A percentile compares a stretch with the other conserved stretches of the same genome.
Conservation (phyloP, 2,113 vertebrate species). For the Erpornis zantholeuca region DNA sequence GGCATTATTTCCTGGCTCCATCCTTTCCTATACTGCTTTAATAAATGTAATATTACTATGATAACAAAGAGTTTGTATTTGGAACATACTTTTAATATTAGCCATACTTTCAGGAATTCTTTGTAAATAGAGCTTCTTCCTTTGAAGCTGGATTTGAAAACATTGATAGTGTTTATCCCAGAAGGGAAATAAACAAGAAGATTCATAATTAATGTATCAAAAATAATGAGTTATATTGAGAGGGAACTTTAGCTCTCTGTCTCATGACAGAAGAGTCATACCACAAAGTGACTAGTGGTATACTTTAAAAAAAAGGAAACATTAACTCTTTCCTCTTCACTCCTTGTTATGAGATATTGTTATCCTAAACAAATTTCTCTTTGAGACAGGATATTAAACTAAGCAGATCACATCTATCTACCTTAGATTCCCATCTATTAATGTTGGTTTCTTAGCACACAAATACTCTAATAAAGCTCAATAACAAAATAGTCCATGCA, state of each 20-base stretch:
- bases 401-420: background rate
- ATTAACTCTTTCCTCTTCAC: background rate
- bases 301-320: background rate
- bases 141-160: constrained; percentile 57
- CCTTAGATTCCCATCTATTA: background rate
- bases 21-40: background rate
- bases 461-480: background rate
- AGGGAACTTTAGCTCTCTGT: background rate
- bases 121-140: background rate
- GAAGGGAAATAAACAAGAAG: constrained; percentile 52
- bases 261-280: background rate
- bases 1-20: background rate
- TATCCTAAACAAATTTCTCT: background rate
- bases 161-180: constrained; percentile 37
- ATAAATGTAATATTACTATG: background rate
- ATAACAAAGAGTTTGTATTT: background rate
- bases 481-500: background rate
- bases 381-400: constrained; percentile 5
- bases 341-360: background rate
- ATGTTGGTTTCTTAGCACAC: background rate
- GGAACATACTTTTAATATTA: background rate
- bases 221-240: constrained; percentile 23
- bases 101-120: constrained; percentile 1
- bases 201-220: constrained; percentile 38
- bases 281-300: background rate